A percentile compares a stretch with the other conserved stretches of the same genome.
phyloP scores from a whole-genome alignment of 1,140 invertebrate species.

The Teleogryllus occipitalis region DNA sequence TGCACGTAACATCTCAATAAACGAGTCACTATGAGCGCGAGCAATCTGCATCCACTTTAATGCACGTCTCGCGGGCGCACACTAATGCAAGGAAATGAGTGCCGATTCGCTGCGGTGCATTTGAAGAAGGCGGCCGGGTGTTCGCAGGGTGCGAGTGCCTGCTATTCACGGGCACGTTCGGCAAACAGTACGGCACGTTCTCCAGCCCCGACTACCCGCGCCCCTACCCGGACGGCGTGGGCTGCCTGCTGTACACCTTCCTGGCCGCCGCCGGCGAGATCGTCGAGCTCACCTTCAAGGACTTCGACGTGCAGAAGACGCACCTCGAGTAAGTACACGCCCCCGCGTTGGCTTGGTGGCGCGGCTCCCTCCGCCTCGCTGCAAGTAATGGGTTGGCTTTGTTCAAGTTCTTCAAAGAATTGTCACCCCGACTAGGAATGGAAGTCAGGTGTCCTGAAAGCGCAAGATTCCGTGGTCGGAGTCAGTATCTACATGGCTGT shows the following conservation, averaged over 20 bases:
- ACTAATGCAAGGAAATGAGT: not conserved
- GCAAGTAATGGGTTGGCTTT: no score
- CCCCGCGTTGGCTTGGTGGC: no score
- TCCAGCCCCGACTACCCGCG: slow-evolving; percentile 73
- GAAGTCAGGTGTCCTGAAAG: no score
- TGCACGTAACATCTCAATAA: no score
- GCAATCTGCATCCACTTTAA: no score
- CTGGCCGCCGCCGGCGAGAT: slow-evolving; percentile 66
- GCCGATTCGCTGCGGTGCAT: slow-evolving; percentile 21
- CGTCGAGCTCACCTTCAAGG: slow-evolving; percentile 70
- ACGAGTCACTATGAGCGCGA: no score
- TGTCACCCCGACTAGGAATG: no score
- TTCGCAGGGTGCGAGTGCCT: slow-evolving; percentile 68
- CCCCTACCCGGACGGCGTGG: slow-evolving; percentile 61
- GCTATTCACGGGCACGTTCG: slow-evolving; percentile 67
- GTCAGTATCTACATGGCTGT: no score
- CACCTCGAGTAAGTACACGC: slow-evolving; percentile 49
- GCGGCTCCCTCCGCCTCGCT: no score
- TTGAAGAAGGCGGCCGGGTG: slow-evolving; percentile 28
- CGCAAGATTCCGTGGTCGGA: no score
- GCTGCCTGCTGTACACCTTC: slow-evolving; percentile 80
- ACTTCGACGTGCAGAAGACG: slow-evolving; percentile 62
- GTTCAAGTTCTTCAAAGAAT: no score
- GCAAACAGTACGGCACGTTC: slow-evolving; percentile 69
- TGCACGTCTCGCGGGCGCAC: no score